Conservation (phyloP, 1,140 invertebrate species). For the Lordiphosa clarofinis region DNA sequence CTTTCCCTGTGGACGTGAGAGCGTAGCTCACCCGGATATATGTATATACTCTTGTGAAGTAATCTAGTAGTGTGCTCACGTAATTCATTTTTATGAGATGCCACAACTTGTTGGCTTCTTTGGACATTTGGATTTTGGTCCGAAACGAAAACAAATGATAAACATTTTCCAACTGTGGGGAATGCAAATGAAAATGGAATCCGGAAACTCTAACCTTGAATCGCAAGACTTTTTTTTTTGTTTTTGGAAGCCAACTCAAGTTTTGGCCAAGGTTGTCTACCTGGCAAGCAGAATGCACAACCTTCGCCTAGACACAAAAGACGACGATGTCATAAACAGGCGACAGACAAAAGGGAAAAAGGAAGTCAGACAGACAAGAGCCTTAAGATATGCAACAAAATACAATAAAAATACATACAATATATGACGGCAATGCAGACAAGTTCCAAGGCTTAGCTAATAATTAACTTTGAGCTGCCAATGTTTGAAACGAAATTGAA, state of each 20-base stretch:
- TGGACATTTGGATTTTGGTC: slow-evolving; percentile 31
- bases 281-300: slow-evolving; percentile 20
- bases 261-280: slow-evolving; percentile 47
- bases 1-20: slow-evolving; percentile 4
- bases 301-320: slow-evolving; percentile 17
- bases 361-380: slow-evolving; percentile 9
- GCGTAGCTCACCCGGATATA: neutral
- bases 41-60: too few relatives aligned
- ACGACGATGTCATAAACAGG: slow-evolving; percentile 8
- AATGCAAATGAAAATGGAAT: slow-evolving; percentile 42
- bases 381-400: slow-evolving; percentile 16
- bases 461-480: slow-evolving; percentile 69
- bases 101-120: slow-evolving; percentile 54
- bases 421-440: slow-evolving; percentile 53
- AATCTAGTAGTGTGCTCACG: slow-evolving; percentile 13
- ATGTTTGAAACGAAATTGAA: slow-evolving; percentile 62
- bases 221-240: neutral
- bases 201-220: slow-evolving; percentile 3
- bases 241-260: slow-evolving; percentile 1
- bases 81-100: slow-evolving; percentile 76
- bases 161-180: slow-evolving; percentile 51
- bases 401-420: slow-evolving; percentile 35
- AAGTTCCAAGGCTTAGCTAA: slow-evolving; percentile 60
- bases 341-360: slow-evolving; percentile 21
- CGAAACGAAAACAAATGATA: slow-evolving; percentile 70